Conservation (phyloP, 2,888 invertebrate species). For the Diaperis boleti region DNA sequence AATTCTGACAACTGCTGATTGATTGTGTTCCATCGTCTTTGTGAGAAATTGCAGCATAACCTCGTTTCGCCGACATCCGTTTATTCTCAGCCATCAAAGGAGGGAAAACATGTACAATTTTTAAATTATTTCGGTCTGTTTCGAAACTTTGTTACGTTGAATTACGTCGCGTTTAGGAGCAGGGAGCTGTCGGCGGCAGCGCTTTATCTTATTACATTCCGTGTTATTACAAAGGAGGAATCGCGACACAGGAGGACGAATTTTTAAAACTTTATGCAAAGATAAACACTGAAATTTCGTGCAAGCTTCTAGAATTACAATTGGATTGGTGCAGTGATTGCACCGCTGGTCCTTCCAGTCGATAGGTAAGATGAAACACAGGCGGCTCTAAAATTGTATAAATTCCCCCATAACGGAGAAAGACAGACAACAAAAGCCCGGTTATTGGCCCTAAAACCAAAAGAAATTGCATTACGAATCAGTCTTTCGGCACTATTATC, state of each 20-base stretch:
- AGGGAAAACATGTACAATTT: background rate
- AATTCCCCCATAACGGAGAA: no score
- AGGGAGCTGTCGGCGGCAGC: background rate
- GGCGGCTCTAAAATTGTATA: no score
- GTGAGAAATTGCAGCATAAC: constrained; percentile 18
- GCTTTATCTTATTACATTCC: background rate
- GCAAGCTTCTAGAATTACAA: no score
- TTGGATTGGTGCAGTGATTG: no score
- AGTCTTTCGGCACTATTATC: background rate
- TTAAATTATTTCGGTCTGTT: background rate
- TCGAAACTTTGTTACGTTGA: background rate
- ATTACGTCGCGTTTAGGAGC: background rate
- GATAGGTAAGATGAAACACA: no score
- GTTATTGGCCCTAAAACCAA: no score
- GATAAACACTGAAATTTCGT: no score
- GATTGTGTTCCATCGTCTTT: constrained; percentile 17
- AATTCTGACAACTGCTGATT: constrained; percentile 24
- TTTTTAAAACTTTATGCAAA: no score
- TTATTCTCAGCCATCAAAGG: constrained; percentile 5
- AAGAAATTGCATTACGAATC: background rate
- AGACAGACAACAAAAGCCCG: no score
- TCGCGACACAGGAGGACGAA: background rate
- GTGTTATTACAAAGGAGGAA: background rate
- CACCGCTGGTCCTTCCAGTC: no score
- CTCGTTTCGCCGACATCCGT: constrained; percentile 16